phyloP scores from a whole-genome alignment of 1,140 invertebrate species.

The Scylla paramamosain region DNA sequence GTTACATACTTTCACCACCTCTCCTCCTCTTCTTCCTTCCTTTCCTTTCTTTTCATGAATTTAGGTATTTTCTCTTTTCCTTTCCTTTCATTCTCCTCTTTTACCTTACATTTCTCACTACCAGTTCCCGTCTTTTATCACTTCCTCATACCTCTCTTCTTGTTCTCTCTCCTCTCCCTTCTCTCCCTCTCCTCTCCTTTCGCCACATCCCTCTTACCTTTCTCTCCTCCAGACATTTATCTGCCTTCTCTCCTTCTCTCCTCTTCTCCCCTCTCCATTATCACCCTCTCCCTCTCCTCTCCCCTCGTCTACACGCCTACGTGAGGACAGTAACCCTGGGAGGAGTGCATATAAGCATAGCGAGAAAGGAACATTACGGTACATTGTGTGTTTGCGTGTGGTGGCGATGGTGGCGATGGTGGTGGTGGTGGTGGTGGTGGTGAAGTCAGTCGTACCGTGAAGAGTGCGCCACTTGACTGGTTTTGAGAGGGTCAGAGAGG shows the following conservation, averaged over 20 bases:
- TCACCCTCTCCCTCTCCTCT: no score
- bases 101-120: background rate
- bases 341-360: background rate
- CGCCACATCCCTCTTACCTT: background rate
- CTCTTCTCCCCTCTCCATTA: background rate
- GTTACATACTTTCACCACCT: background rate
- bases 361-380: background rate
- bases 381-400: slow-evolving; percentile 32
- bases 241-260: background rate
- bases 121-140: background rate
- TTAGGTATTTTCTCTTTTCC: background rate
- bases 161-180: background rate
- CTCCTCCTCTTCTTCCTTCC: background rate
- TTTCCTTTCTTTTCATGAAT: background rate
- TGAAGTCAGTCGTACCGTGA: background rate
- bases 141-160: background rate
- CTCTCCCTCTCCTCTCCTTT: background rate
- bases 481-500: background rate
- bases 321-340: background rate
- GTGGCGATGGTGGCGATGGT: background rate
- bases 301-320: background rate
- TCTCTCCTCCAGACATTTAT: no score
- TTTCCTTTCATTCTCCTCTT: background rate
- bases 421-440: background rate
- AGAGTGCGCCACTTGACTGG: background rate